Evolutionary conservation across 1,140 invertebrate genomes (phyloP).

Genomic region (Lethrus apterus): DNA sequence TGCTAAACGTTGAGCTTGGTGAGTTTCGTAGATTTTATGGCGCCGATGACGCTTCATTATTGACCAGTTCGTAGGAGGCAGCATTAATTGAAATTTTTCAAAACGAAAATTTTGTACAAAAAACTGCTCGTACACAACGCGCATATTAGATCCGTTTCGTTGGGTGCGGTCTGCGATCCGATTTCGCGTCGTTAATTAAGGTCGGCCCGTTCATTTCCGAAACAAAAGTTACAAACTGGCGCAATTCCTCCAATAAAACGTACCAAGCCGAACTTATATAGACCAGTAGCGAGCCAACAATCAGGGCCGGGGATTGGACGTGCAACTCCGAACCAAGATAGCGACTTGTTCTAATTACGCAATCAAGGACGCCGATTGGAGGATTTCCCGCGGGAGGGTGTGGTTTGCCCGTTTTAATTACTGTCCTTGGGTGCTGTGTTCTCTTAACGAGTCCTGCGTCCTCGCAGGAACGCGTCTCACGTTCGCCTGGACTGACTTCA

Average conservation of each 20-base stretch:
- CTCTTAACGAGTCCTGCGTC: constrained; percentile 12
- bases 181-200: no score
- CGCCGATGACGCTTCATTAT: no score
- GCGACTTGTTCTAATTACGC: constrained; percentile 34
- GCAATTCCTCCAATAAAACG: constrained; percentile 10
- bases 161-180: no score
- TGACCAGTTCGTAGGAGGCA: no score
- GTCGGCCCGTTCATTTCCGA: no score
- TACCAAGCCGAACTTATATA: constrained; percentile 1
- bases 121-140: no score
- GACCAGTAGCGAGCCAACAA: constrained; percentile 19
- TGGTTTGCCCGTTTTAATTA: constrained; percentile 29
- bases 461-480: not conserved
- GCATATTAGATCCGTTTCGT: no score
- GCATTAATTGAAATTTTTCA: no score
- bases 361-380: constrained; percentile 30
- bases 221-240: no score
- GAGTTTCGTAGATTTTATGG: no score
- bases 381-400: constrained; percentile 23
- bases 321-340: constrained; percentile 23
- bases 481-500: not conserved
- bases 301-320: constrained; percentile 26
- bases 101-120: no score
- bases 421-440: constrained; percentile 24
- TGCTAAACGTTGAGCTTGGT: no score